Base-by-base conservation (phyloP, 2,797 vertebrate genomes). In the Gouania willdenowi region DNA sequence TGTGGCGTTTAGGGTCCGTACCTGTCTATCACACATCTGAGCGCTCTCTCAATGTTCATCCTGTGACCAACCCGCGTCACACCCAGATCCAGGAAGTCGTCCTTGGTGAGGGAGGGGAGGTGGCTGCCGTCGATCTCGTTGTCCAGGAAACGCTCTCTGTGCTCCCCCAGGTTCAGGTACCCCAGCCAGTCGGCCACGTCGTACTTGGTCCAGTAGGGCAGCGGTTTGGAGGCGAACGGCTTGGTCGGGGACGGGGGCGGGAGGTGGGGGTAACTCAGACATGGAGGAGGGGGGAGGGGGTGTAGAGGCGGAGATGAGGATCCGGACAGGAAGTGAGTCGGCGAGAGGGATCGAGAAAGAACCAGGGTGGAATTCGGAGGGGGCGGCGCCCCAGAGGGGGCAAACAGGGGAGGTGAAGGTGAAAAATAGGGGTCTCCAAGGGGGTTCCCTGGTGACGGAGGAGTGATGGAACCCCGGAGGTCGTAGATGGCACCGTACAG, bases 101-200 rank as follows among this genome's bases (percentile, higher is more conserved):
- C 95, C 91, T 97, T 98, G 71, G 92, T 96, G 26, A 98, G 82
- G 21, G 93, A 92, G 22, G 95, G 95, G 45, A 98, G 87, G 62
- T 98, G 94, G 2, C 89, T 92, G 20, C 94, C 94, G 4, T 98
- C 94, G 1, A 98, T 98, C 81, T 98, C 94, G 18, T 98, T 95
- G 87, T 98, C 93, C 53, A 98, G 85, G 88, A 97, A 98, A 3
- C 90, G 89, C 16, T 93, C 94, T 3, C 93, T 85, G 76, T 98
- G 94, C 74, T 98, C 94, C 0, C 90, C 89, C 77, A 98, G 66
- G 69, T 95, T 94, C 73, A 97, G 82, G 79, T 93, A 94, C 14
- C 90, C 92, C 2, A 98, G 79, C 94, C 94, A 98, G 45, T 98
- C 94, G 0, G 94, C 94, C 38, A 97, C 94, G 4, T 98, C 94